Percentiles rank a stretch among this genome's conserved stretches.
Conservation (phyloP, 2,888 invertebrate genomes). For the Dryadula phaetusa region DNA sequence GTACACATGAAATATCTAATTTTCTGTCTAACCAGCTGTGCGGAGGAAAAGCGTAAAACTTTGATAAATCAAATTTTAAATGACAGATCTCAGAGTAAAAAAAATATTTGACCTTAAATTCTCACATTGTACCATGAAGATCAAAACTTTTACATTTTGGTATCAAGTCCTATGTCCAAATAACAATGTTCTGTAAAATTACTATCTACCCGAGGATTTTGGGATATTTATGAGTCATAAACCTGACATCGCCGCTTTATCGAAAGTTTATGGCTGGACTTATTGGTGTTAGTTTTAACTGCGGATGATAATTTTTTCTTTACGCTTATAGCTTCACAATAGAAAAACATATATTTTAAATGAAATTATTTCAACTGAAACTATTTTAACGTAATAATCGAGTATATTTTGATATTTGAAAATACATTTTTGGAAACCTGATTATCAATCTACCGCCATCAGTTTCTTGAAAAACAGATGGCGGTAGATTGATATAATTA, state of each 20-base stretch:
- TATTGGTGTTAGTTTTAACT: constrained; percentile 25
- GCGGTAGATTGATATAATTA: too few relatives aligned
- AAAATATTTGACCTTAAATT: not conserved
- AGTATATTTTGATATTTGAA: too few relatives aligned
- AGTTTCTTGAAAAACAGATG: too few relatives aligned
- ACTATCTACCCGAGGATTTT: constrained; percentile 19
- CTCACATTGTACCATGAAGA: not conserved
- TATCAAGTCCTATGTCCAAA: not conserved
- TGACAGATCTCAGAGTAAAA: too few relatives aligned
- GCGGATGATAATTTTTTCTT: not conserved
- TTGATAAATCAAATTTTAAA: too few relatives aligned
- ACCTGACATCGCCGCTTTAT: constrained; percentile 28
- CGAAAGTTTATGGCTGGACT: constrained; percentile 21
- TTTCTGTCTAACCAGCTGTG: too few relatives aligned
- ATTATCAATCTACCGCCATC: too few relatives aligned
- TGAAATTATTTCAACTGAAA: too few relatives aligned
- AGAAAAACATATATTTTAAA: not conserved
- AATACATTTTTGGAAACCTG: too few relatives aligned
- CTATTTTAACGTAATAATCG: too few relatives aligned
- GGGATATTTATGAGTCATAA: constrained; percentile 24
- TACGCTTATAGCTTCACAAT: not conserved
- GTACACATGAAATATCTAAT: too few relatives aligned
- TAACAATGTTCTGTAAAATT: constrained; percentile 14
- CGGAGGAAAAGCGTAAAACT: too few relatives aligned
- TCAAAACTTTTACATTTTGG: not conserved